Evolutionary conservation across 1,140 invertebrate species (phyloP), one percentile per base, ranked within the genome.

Genomic region (Helicoverpa zea): DNA sequence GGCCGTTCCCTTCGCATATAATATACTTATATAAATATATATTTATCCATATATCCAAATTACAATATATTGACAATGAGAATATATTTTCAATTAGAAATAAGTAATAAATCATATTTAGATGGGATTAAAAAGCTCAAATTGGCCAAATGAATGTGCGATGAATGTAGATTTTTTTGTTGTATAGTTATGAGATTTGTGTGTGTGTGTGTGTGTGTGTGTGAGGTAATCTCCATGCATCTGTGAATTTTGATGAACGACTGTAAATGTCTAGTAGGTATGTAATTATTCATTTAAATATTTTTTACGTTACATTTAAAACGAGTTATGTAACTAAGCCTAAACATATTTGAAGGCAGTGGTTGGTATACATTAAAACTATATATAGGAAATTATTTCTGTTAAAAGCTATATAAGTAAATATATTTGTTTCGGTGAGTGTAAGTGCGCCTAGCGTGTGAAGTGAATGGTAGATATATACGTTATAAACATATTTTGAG

Each of bases 51-150:
- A 30, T 35, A 35, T 7, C 3, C 1, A 35, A 5, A 35, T 35
- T 35, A 35, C 2, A 74, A 58, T 43, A 35, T 54, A 84, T 90
- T 90, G 90, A 88, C 90, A 90, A 74, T 92, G 90, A 87, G 89
- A 90, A 89, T 90, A 86, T 86, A 85, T 89, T 86, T 87, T 84
- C 68, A 58, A 75, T 58, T 61, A 79, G 72, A 51, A 76, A 30
- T 51, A 23, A 66, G 16, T 16, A 11, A 4, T 54, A 75, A 23
- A 14, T 47, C 29, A 75, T 3, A 16, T 18, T 70, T 16, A 66
- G 18, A 14, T 23, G 35, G 35, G 35, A 35, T 66, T 54, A 51
- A 9, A 13, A 73, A 49, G 73, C 73, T 75, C 73, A 75, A 61
- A 14, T 63, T 49, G 56, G 56, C 66, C 63, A 66, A 16, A n/a